Percentiles rank a stretch among this genome's conserved stretches.
These are phyloP conservation scores for Lutraria lutraria DNA, from an alignment of 2,888 invertebrate genomes.

Conservation along the genomic window DNA sequence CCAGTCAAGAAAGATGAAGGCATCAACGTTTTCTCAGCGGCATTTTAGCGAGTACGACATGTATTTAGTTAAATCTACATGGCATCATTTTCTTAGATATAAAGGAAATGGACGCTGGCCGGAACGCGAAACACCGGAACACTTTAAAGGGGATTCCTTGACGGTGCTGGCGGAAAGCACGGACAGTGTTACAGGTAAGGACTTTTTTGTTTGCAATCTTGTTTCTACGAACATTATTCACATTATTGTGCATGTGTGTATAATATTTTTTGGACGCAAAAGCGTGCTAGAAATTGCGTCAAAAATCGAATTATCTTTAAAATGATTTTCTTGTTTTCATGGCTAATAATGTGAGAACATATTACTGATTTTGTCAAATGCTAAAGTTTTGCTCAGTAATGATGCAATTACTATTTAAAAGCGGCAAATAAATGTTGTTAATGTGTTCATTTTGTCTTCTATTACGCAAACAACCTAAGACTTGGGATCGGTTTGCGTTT, in stretches of 20 bases:
- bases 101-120: background rate
- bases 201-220: background rate
- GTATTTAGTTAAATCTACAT: background rate
- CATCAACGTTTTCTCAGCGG: background rate
- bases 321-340: background rate
- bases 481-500: background rate
- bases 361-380: background rate
- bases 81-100: background rate
- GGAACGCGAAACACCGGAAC: background rate
- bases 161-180: background rate
- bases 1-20: slow-evolving; percentile 12
- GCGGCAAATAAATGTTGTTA: background rate
- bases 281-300: background rate
- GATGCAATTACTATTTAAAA: background rate
- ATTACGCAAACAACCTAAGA: background rate
- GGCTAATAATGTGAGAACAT: background rate
- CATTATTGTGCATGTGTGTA: background rate
- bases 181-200: background rate
- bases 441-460: background rate
- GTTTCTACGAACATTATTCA: background rate
- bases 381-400: background rate
- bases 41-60: background rate
- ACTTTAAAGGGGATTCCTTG: background rate
- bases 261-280: background rate
- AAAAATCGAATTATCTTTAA: background rate